Base-by-base conservation (phyloP, 2,113 vertebrate species). In the Acanthochromis polyacanthus region DNA sequence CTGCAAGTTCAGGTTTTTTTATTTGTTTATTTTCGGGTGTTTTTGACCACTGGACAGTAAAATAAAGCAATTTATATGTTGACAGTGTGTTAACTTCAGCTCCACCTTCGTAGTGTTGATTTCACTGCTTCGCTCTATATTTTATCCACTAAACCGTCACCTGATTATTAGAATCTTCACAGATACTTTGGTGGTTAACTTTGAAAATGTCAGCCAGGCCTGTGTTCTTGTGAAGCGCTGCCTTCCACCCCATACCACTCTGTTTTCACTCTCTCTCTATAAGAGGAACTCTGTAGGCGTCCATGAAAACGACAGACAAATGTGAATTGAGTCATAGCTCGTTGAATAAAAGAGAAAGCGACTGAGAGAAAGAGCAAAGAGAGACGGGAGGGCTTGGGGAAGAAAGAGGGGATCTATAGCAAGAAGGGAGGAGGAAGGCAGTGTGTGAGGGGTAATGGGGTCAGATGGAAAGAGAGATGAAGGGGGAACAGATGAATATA, bases 301-400 rank as follows among this genome's bases (percentile, higher is more conserved):
- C 38, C 85, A 46, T 65, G 73, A 65, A 86, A 81, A 85, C 63
- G 84, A 72, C 82, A 83, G 79, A 90, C 89, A 88, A 83, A 91
- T 90, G 89, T 88, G 89, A 91, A 91, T 74, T 83, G 81, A 91
- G 82, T 91, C 88, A 90, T 76, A 80, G 84, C 80, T 90, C 88
- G 91, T 82, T 93, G 88, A 91, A 92, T 89, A 83, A 86, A 81
- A 57, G 75, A 69, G 67, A 48, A 20, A 56, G 50, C 51, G 48
- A 25, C 16, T 48, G 75, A 67, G 68, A 32, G 51, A 66, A 6
- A 65, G 25, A 65, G 8, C 32, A 55, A 5, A 52, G 16, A 55
- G 59, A 56, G 23, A 51, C 0, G 40, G 74, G 53, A 23, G 36
- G 0, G 61, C 25, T 16, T 0, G 10, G 20, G 52, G 61, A 51